A percentile compares a stretch with the other conserved stretches of the same genome.
Conservation (phyloP, 2,113 vertebrate genomes). For the Pandion haliaetus region DNA sequence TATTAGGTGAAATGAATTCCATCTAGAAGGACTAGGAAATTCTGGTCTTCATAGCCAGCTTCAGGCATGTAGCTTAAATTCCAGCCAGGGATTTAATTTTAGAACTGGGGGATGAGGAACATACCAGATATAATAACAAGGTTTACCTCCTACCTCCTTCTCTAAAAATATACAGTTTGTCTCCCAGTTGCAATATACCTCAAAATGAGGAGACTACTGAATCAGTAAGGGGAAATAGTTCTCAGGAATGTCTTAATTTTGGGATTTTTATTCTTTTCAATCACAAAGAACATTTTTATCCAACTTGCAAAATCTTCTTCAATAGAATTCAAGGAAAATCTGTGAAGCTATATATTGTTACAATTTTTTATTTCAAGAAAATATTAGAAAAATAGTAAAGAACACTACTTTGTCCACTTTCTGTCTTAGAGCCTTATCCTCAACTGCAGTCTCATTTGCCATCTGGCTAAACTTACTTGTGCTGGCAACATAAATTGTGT, state of each 20-base stretch:
- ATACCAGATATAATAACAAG: conserved; percentile 30
- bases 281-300: neutral
- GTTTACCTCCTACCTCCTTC: conserved; percentile 30
- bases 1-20: neutral
- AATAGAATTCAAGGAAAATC: neutral
- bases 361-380: neutral
- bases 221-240: neutral
- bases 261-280: neutral
- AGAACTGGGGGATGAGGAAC: conserved; percentile 16
- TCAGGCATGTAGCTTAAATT: conserved; percentile 15
- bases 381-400: neutral
- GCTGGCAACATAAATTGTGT: neutral
- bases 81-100: conserved; percentile 43
- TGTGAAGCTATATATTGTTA: neutral
- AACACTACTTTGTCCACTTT: neutral
- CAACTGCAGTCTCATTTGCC: neutral
- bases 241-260: neutral
- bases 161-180: conserved; percentile 52
- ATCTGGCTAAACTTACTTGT: neutral
- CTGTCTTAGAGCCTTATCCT: neutral
- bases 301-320: neutral
- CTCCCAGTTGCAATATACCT: conserved; percentile 2
- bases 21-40: neutral
- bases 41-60: neutral
- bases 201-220: neutral